phyloP scores from a whole-genome alignment of 2,888 invertebrate genomes.

The Bhutanitis thaidina region DNA sequence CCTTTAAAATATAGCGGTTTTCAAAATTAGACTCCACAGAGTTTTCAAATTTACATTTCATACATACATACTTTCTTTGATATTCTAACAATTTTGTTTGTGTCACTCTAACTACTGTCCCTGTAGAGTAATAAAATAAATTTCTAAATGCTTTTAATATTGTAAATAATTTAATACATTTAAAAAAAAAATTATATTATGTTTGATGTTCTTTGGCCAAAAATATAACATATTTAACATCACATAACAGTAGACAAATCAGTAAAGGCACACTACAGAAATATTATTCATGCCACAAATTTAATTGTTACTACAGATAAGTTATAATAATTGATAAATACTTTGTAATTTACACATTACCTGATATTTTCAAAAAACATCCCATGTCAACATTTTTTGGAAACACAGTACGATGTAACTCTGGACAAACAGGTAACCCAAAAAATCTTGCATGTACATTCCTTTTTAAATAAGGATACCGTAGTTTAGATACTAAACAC shows the following conservation, averaged over 20 bases:
- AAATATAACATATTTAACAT: too few species aligned
- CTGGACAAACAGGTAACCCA: conserved; percentile 85
- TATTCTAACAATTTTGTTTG: conserved; percentile 88
- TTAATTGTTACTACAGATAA: too few species aligned
- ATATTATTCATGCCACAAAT: too few species aligned
- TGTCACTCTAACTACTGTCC: conserved; percentile 88
- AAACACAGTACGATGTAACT: conserved; percentile 82
- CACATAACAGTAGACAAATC: too few species aligned
- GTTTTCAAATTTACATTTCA: conserved; percentile 86
- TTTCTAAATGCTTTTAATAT: too few species aligned
- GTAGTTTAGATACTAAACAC: conserved; percentile 41
- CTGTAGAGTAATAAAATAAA: conserved; percentile 47
- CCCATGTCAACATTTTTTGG: conserved; percentile 86
- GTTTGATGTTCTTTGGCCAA: too few species aligned
- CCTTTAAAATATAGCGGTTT: conserved; percentile 79
- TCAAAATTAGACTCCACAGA: conserved; percentile 85
- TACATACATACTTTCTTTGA: conserved; percentile 86
- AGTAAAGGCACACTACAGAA: too few species aligned
- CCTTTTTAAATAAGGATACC: conserved; percentile 71
- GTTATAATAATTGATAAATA: too few species aligned
- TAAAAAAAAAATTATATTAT: too few species aligned
- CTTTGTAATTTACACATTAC: too few species aligned
- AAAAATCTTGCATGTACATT: conserved; percentile 84
- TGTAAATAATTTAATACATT: too few species aligned
- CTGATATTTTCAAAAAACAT: conserved; percentile 86